Evolutionary conservation across 1,140 invertebrate species (phyloP).

Genomic region (Megalopta genalis): DNA sequence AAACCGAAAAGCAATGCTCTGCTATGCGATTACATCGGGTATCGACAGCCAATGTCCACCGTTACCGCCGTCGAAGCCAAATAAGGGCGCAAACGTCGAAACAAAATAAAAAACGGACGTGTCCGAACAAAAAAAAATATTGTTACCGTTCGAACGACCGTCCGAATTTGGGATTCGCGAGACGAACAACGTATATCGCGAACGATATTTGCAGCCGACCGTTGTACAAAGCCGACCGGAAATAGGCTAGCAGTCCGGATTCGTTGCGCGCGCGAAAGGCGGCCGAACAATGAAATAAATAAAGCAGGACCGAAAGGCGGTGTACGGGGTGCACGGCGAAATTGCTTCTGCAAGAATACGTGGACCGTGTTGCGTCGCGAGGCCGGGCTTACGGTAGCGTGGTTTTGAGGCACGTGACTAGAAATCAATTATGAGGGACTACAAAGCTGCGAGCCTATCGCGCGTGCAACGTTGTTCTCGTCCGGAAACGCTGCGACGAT

Average conservation of each 20-base stretch:
- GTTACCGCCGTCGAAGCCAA: not conserved
- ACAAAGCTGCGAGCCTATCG: conserved; percentile 22
- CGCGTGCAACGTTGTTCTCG: not conserved
- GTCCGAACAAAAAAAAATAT: too few relatives aligned
- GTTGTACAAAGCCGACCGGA: conserved; percentile 25
- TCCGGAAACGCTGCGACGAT: not conserved
- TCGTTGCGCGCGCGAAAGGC: conserved; percentile 25
- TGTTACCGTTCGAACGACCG: too few relatives aligned
- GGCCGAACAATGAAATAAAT: conserved; percentile 41
- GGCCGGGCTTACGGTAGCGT: not conserved
- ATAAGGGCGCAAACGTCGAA: not conserved
- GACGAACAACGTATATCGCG: not conserved
- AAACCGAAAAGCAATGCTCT: not conserved
- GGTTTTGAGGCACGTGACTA: conserved; percentile 48
- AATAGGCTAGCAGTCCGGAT: conserved; percentile 28
- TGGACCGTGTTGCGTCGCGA: not conserved
- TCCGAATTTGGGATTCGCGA: not conserved
- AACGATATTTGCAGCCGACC: conserved; percentile 30
- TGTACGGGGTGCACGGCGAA: not conserved
- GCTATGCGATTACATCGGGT: not conserved
- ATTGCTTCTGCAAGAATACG: conserved; percentile 45
- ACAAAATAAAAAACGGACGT: not conserved
- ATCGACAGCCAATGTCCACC: not conserved
- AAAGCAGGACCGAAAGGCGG: conserved; percentile 6
- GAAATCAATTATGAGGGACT: conserved; percentile 48